A percentile compares a stretch with the other conserved stretches of the same genome.
phyloP scores from a whole-genome alignment of 2,888 invertebrate species.

The Silvanus unidentatus region DNA sequence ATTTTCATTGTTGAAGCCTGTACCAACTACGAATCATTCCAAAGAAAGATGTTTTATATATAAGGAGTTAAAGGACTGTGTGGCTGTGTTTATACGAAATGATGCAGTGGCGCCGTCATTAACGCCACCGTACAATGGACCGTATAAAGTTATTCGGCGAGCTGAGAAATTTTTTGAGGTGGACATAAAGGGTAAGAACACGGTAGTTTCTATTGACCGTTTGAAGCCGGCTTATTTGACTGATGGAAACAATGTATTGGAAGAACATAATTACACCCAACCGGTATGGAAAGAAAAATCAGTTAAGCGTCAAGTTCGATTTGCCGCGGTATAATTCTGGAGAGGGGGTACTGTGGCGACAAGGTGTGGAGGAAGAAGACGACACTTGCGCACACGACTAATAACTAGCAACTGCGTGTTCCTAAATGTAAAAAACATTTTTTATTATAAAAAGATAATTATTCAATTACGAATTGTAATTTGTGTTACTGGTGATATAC shows the following conservation, averaged over 20 bases:
- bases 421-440: too few relatives aligned
- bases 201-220: slow-evolving; percentile 3
- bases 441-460: too few relatives aligned
- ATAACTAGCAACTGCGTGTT: too few relatives aligned
- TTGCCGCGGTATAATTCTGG: too few relatives aligned
- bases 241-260: neutral
- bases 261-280: slow-evolving; percentile 2
- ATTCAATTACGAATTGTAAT: too few relatives aligned
- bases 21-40: slow-evolving; percentile 7
- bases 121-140: neutral
- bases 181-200: neutral
- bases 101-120: neutral
- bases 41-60: neutral
- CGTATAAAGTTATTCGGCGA: neutral
- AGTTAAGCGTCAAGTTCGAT: too few relatives aligned
- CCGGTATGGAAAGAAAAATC: too few relatives aligned
- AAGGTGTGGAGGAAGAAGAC: too few relatives aligned
- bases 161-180: neutral
- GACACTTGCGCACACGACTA: too few relatives aligned
- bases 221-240: slow-evolving; percentile 1
- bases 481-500: too few relatives aligned
- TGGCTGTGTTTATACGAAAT: neutral
- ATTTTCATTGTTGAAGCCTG: slow-evolving; percentile 6
- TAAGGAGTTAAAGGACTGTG: neutral
- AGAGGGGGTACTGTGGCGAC: too few relatives aligned